phyloP scores from a whole-genome alignment of 2,888 invertebrate genomes.

The Brachynemurus nebulosus region DNA sequence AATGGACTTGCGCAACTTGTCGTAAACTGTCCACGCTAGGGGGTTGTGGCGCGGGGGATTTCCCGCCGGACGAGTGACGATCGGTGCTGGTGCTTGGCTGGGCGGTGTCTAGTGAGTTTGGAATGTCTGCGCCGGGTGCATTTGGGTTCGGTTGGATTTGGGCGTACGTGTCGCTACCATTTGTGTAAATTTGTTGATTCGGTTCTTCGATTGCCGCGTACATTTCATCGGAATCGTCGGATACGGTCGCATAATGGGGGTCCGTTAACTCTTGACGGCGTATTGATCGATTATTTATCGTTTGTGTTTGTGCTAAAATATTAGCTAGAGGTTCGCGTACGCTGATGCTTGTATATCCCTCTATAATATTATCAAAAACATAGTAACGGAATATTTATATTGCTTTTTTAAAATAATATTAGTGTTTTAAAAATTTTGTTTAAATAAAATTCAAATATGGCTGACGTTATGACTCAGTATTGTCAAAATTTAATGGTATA shows the following conservation, averaged over 20 bases:
- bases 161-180: constrained; percentile 77
- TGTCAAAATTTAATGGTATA: no score
- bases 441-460: neutral
- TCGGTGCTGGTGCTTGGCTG: constrained; percentile 12
- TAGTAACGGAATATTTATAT: constrained; percentile 6
- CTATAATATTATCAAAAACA: constrained; percentile 33
- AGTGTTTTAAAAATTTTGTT: neutral
- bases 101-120: constrained; percentile 3
- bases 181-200: constrained; percentile 45
- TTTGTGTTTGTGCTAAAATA: constrained; percentile 51
- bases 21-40: constrained; percentile 48
- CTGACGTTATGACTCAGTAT: no score
- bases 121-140: constrained; percentile 27
- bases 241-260: constrained; percentile 79
- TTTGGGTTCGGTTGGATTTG: constrained; percentile 67
- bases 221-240: constrained; percentile 85
- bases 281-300: constrained; percentile 25
- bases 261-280: constrained; percentile 34
- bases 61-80: neutral
- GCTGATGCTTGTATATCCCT: constrained; percentile 85
- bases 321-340: constrained; percentile 77
- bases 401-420: constrained; percentile 4
- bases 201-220: constrained; percentile 83
- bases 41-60: constrained; percentile 35
- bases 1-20: constrained; percentile 43